Conservation (phyloP, 2,888 invertebrate species). For the Eulithis prunata region DNA sequence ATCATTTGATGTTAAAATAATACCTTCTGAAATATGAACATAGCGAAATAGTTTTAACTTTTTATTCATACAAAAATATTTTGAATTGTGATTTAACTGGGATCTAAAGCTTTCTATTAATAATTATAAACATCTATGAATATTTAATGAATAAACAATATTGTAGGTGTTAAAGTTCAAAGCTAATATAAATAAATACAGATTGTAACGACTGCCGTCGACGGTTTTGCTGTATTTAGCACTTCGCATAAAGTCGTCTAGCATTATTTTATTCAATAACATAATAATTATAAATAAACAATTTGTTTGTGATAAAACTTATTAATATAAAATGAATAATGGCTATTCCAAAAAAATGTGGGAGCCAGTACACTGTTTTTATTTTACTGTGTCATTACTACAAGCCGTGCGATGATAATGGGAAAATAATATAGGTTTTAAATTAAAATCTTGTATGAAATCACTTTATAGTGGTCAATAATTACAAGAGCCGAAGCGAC, state of each 20-base stretch:
- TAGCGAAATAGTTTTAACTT: too few species aligned
- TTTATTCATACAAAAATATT: too few species aligned
- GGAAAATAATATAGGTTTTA: conserved; percentile 56
- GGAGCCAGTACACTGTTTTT: conserved; percentile 28
- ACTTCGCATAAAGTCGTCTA: not conserved
- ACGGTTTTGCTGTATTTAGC: not conserved
- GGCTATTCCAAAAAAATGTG: too few species aligned
- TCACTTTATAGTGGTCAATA: conserved; percentile 53
- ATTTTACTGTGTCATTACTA: conserved; percentile 45
- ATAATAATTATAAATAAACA: not conserved
- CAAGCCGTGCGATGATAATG: conserved; percentile 48
- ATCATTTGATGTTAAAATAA: too few species aligned
- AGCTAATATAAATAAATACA: not conserved
- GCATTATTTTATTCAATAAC: not conserved
- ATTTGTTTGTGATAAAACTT: too few species aligned
- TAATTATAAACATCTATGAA: too few species aligned
- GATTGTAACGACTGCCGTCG: not conserved
- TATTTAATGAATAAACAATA: too few species aligned
- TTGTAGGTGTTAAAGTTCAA: not conserved
- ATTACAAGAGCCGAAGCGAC: conserved; percentile 48
- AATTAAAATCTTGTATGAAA: conserved; percentile 57
- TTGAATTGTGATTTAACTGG: too few species aligned
- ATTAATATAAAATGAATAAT: too few species aligned
- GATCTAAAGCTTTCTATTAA: too few species aligned
- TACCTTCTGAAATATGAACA: too few species aligned